A percentile compares a stretch with the other conserved stretches of the same genome.
Evolutionary conservation across 2,888 invertebrate genomes (phyloP).

Genomic region (Coecobrya sp.): DNA sequence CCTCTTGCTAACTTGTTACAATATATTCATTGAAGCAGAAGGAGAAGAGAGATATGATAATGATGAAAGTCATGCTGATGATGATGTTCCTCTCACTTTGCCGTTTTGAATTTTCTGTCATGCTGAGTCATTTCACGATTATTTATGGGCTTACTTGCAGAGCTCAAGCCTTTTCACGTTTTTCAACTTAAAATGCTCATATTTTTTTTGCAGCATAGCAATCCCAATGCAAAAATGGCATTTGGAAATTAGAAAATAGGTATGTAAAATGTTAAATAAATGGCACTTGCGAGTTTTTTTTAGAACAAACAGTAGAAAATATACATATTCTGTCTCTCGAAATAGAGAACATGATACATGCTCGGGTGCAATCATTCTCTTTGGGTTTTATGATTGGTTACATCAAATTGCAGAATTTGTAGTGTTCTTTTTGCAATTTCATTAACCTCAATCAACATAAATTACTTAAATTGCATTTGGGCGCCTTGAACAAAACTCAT

Average conservation of each 20-base stretch:
- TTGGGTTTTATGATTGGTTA: background rate
- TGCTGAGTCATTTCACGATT: slow-evolving; percentile 72
- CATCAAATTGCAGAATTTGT: slow-evolving; percentile 4
- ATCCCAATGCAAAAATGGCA: background rate
- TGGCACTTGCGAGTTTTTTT: no score
- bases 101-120: slow-evolving; percentile 74
- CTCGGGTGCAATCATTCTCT: background rate
- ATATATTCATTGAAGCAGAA: background rate
- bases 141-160: slow-evolving; percentile 70
- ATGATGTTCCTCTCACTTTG: slow-evolving; percentile 6
- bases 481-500: no score
- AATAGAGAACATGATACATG: no score
- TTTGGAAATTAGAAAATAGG: background rate
- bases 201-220: slow-evolving; percentile 25
- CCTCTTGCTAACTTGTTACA: background rate
- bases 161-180: slow-evolving; percentile 26
- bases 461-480: background rate
- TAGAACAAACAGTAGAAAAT: no score
- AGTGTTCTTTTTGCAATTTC: background rate
- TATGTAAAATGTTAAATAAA: background rate
- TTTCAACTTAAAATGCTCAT: slow-evolving; percentile 41
- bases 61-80: slow-evolving; percentile 21
- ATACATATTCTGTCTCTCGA: no score
- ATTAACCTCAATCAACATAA: background rate
- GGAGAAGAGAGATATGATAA: background rate